Evolutionary conservation across 1,140 invertebrate genomes (phyloP), one percentile per base, ranked within the genome.

Genomic region (Dendrolimus punctatus): DNA sequence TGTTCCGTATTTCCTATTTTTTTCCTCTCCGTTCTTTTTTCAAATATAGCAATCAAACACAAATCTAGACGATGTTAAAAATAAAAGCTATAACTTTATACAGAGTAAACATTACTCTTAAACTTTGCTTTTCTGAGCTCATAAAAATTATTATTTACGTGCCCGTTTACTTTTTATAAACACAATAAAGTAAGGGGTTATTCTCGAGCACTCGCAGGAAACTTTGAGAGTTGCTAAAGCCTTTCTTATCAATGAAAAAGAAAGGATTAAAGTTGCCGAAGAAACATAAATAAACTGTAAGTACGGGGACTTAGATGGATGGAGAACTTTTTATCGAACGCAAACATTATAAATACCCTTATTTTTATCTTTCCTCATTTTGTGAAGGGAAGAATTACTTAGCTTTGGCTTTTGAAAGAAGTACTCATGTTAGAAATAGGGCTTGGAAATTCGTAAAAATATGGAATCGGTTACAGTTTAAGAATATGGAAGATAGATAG

Each of bases 241-340:
- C 55, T 50, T 47, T 53, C 60, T 68, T 66, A 68, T 68, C 66
- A 63, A 58, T 60, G 58, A 48, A 63, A 62, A 60, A 65, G 53
- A 62, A 63, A 63, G 57, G 55, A 61, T 69, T 66, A 66, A 63
- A 66, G 57, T 64, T 45, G 41, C 49, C 39, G 57, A 61, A 69
- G 60, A 55, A 65, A 69, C 63, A 65, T 68, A 68, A 68, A 68
- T 66, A 68, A 23, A 66, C 62, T 40, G 47, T 54, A 38, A 53
- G 49, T 55, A 55, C 54, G 49, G 37, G 36, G 55, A 44, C 55
- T 63, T 54, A 57, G 55, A 63, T 55, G 60, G 58, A 58, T 63
- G 49, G 39, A 53, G 53, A 68, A 66, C 39, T 69, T 68, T 66
- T 66, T 68, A 69, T 69, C 63, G 53, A 45, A 58, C 48, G 60